Conservation (phyloP, 2,888 invertebrate species). For the Calephelis perditalis region DNA sequence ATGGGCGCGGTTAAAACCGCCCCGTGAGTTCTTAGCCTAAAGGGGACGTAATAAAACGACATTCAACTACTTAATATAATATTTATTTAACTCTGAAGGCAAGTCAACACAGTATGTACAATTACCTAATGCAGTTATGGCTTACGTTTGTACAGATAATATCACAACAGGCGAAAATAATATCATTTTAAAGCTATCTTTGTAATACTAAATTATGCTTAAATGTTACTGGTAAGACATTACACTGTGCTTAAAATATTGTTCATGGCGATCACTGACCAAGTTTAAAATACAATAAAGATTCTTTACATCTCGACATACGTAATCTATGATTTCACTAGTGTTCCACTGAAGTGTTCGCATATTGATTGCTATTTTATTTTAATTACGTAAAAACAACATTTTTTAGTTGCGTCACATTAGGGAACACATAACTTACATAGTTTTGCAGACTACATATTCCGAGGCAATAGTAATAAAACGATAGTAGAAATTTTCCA, state of each 20-base stretch:
- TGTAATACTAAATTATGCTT: slow-evolving; percentile 21
- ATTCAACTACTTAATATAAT: slow-evolving; percentile 36
- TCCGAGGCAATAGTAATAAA: too few relatives aligned
- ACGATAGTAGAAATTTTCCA: too few relatives aligned
- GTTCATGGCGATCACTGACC: slow-evolving; percentile 1
- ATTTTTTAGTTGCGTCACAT: too few relatives aligned
- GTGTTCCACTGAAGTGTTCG: too few relatives aligned
- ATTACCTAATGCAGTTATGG: slow-evolving; percentile 34
- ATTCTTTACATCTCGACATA: too few relatives aligned
- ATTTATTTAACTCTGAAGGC: slow-evolving; percentile 55
- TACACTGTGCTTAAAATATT: slow-evolving; percentile 8
- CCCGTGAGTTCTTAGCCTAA: too few relatives aligned
- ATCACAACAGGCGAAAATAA: slow-evolving; percentile 67
- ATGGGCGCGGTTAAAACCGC: too few relatives aligned
- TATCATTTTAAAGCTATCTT: slow-evolving; percentile 57
- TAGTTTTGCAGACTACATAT: too few relatives aligned
- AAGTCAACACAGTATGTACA: slow-evolving; percentile 33
- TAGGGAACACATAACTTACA: too few relatives aligned
- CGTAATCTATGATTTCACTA: too few relatives aligned
- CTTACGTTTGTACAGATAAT: slow-evolving; percentile 66
- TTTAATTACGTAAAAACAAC: too few relatives aligned
- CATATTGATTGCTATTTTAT: too few relatives aligned
- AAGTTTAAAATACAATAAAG: not conserved
- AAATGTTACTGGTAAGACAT: slow-evolving; percentile 17
- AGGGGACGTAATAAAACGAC: slow-evolving; percentile 37